A percentile compares a stretch with the other conserved stretches of the same genome.
Evolutionary conservation across 2,113 vertebrate genomes (phyloP).

Genomic region (Hipposideros armiger): DNA sequence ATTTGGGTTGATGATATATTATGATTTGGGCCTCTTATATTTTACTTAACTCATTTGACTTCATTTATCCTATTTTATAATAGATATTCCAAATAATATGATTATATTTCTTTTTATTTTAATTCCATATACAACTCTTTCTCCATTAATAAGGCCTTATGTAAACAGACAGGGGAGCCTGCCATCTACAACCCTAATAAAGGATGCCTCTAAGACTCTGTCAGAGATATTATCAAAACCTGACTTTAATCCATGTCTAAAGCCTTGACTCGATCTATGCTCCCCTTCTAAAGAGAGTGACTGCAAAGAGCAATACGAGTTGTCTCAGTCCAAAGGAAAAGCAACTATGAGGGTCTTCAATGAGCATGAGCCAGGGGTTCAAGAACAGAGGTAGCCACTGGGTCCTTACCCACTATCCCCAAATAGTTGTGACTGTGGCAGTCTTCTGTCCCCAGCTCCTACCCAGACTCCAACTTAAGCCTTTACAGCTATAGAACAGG

Average conservation of each 20-base stretch:
- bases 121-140: not conserved
- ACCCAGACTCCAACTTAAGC: constrained; percentile 14
- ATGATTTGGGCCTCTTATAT: not conserved
- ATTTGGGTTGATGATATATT: constrained; percentile 2
- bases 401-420: not conserved
- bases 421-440: not conserved
- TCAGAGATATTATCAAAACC: not conserved
- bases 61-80: constrained; percentile 51
- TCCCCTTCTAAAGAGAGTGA: not conserved
- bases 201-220: not conserved
- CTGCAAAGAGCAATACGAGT: not conserved
- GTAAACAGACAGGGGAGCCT: not conserved
- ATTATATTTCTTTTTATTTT: not conserved
- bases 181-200: constrained; percentile 38
- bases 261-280: not conserved
- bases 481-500: constrained; percentile 16
- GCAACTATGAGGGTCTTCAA: not conserved
- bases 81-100: constrained; percentile 49
- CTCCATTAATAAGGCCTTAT: constrained; percentile 37
- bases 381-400: not conserved
- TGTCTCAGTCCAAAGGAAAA: not conserved
- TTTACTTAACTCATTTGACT: constrained; percentile 52
- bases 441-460: not conserved
- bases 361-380: not conserved
- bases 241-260: constrained; percentile 22